A percentile compares a stretch with the other conserved stretches of the same genome.
Conservation (phyloP, 2,888 invertebrate genomes). For the Netelia fuscicornis region DNA sequence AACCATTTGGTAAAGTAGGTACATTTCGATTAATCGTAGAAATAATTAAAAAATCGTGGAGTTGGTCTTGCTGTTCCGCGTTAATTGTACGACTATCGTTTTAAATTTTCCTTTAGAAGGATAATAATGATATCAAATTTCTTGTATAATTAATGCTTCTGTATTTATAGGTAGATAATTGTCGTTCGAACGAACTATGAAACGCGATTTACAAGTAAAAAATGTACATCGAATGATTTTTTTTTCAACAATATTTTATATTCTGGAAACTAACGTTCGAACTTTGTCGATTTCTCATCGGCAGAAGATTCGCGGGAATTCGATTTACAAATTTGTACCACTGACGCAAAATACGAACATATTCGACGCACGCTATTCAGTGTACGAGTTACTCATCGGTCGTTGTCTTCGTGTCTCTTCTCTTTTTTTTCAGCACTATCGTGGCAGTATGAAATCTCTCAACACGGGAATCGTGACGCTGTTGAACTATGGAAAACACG, state of each 20-base stretch:
- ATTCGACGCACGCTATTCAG: background rate
- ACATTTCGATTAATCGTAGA: background rate
- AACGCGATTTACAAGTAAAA: too few relatives aligned
- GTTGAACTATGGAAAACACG: constrained; percentile 98
- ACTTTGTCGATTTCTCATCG: too few relatives aligned
- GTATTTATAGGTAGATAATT: too few relatives aligned
- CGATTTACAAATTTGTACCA: too few relatives aligned
- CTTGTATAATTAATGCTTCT: too few relatives aligned
- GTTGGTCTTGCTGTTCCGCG: background rate
- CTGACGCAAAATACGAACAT: background rate
- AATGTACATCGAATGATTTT: too few relatives aligned
- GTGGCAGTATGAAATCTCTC: constrained; percentile 96
- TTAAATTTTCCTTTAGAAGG: background rate
- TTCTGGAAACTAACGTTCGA: too few relatives aligned
- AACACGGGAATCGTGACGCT: constrained; percentile 99
- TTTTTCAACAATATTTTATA: too few relatives aligned
- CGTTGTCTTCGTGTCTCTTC: constrained; percentile 32
- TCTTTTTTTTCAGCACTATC: constrained; percentile 91
- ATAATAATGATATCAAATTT: background rate
- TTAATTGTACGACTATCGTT: too few relatives aligned
- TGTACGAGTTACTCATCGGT: background rate
- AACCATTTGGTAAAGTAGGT: background rate
- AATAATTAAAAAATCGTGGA: background rate
- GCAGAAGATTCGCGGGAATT: too few relatives aligned
- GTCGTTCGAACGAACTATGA: too few relatives aligned